Evolutionary conservation across 2,797 vertebrate species (phyloP).

Genomic region (Numenius phaeopus): DNA sequence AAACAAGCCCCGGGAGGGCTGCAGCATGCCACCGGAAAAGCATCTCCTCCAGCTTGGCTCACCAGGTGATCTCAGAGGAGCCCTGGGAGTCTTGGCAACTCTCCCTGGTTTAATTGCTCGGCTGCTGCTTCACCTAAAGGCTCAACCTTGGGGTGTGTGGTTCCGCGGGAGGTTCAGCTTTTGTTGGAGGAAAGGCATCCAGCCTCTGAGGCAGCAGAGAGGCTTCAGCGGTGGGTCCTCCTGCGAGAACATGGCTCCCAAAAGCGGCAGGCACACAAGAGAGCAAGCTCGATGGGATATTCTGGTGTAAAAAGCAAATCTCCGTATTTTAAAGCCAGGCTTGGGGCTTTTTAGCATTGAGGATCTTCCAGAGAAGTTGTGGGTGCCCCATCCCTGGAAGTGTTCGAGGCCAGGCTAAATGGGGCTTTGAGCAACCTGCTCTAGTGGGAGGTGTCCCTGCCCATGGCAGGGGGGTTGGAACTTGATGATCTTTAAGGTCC

Average conservation of each 20-base stretch:
- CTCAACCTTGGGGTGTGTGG: fast-evolving
- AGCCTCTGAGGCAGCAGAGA: not conserved
- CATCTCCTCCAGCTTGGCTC: not conserved
- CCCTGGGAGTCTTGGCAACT: not conserved
- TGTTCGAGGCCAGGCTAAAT: not conserved
- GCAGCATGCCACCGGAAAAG: fast-evolving
- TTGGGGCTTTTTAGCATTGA: not conserved
- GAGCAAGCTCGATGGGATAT: fast-evolving
- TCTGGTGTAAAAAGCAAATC: not conserved
- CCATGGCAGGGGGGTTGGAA: not conserved
- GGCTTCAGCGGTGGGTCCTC: not conserved
- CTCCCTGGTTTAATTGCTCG: not conserved
- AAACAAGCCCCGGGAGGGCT: not conserved
- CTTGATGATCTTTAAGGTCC: not conserved
- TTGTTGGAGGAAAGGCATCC: not conserved
- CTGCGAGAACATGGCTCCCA: fast-evolving
- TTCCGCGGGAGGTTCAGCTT: not conserved
- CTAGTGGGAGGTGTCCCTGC: not conserved
- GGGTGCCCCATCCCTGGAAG: not conserved
- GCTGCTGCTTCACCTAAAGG: not conserved
- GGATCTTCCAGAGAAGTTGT: not conserved
- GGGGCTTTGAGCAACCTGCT: not conserved
- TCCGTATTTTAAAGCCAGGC: not conserved
- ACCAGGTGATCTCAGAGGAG: not conserved
- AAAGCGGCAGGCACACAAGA: fast-evolving